Evolutionary conservation across 2,888 invertebrate species (phyloP), one percentile per base, ranked within the genome.

Genomic region (Cistogaster globosa): DNA sequence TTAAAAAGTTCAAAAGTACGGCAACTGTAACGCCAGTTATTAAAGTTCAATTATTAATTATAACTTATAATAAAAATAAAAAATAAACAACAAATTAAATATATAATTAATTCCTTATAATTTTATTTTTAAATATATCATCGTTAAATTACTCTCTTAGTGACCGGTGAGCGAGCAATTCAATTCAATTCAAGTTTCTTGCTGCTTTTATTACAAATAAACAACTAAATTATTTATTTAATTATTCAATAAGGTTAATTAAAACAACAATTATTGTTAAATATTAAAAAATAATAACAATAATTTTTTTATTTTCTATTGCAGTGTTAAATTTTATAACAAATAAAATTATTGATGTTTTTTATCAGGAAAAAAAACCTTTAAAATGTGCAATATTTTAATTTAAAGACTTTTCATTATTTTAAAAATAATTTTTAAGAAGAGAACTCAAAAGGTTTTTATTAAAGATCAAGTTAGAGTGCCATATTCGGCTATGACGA

Each of bases 211-310:
- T 75, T 58, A 45, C 62, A 74, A n/a, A n/a, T n/a, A n/a, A n/a
- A 63, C 51, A 60, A 45, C 9, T 53, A 63, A 74, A 75, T 85
- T 75, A 74, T 65, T 32, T 32, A 6, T 0, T 32, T 32, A 32
- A 32, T 85, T 78, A 75, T 74, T 74, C 77, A 69, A 78, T 78
- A 78, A 82, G 74, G 74, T 69, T 78, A 78, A 81, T 77, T 57
- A 32, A 74, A 58, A 58, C 68, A 85, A 48, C 26, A 78, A 74
- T 69, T 60, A 74, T 51, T 74, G 48, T 48, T 63, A 65, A 65
- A 67, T 57, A 72, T 55, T 67, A 45, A n/a, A 57, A 67, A 16
- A 36, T 53, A 71, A 76, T 36, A 12, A n/a, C n/a, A n/a, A n/a
- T n/a, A n/a, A 69, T 76, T 42, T 58, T 79, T 51, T 57, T 26